Base-by-base conservation (phyloP, 2,113 vertebrate species). In the Lucifuga dentata region DNA sequence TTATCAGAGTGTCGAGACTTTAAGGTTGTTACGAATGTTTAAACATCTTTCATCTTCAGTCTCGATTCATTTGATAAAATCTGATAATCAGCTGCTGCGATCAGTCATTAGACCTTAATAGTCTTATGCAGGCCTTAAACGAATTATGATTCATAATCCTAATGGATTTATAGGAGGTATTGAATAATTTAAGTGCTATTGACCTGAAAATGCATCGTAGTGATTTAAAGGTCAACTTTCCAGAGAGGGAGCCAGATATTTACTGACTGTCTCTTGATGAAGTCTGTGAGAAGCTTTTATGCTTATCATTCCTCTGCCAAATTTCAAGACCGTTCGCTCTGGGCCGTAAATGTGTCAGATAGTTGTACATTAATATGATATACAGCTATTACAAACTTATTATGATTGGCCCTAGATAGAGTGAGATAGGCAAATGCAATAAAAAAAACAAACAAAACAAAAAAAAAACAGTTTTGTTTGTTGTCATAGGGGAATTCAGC, bases 171-270 rank as follows among this genome's bases (percentile, higher is more conserved):
- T 21, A 56, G 13, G 33, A 35, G 2, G 13, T 36, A 9, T 76
- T 87, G 38, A 80, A 78, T 66, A 68, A 81, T 79, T 80, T 17
- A 77, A 49, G 51, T 49, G 35, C 52, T 57, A 46, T 67, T 64
- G 65, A 75, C 39, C 56, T 52, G 48, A 70, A 80, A 64, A 68
- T 45, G 52, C 40, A 67, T 29, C 50, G 43, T 39, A 26, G 32
- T 50, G 43, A 29, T 57, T 69, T 70, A 58, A 58, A 66, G 57
- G 53, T 70, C 58, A 62, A 10, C 45, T 67, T 67, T 26, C 2
- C 55, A 44, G 19, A 2, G 32, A 39, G 17, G 35, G 49, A 45
- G 45, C 53, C 32, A 17, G 17, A 9, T 26, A 21, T 16, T 45
- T 45, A n/a, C 44, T 38, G 58, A 67, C 11, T 43, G 24, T 43